phyloP scores from a whole-genome alignment of 2,797 vertebrate genomes.

The Melanotaenia trifasciata region DNA sequence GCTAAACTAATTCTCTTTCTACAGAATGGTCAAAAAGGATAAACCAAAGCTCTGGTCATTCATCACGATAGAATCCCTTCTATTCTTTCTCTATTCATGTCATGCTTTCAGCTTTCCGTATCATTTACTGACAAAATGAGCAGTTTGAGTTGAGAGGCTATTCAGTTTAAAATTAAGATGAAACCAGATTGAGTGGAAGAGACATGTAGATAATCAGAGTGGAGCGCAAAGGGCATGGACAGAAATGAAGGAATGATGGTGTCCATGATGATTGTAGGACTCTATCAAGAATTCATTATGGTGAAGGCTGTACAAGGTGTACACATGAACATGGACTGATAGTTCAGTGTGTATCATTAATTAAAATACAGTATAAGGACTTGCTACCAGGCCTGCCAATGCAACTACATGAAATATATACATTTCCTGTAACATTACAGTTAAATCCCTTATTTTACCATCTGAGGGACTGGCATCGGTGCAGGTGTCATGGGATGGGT shows the following conservation, averaged over 20 bases:
- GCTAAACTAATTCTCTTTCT: not conserved
- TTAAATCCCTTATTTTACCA: slow-evolving; percentile 79
- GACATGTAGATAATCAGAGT: slow-evolving; percentile 62
- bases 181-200: slow-evolving; percentile 66
- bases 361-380: no score
- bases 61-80: slow-evolving; percentile 31
- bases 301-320: not conserved
- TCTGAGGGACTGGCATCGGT: slow-evolving; percentile 80
- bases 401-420: not conserved
- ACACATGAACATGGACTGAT: not conserved
- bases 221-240: slow-evolving; percentile 45
- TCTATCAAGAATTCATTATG: not conserved
- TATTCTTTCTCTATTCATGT: slow-evolving; percentile 61
- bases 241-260: slow-evolving; percentile 24
- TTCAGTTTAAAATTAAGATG: slow-evolving; percentile 67
- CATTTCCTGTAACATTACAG: not conserved
- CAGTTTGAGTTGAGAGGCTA: slow-evolving; percentile 59
- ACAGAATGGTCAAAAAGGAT: slow-evolving; percentile 26
- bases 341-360: slow-evolving; percentile 4
- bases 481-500: slow-evolving; percentile 80
- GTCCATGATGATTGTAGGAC: slow-evolving; percentile 5
- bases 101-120: slow-evolving; percentile 43
- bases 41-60: slow-evolving; percentile 34
- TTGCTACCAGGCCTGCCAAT: not conserved
- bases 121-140: slow-evolving; percentile 63